Evolutionary conservation across 2,797 vertebrate genomes (phyloP).

Genomic region (Anniella stebbinsi): DNA sequence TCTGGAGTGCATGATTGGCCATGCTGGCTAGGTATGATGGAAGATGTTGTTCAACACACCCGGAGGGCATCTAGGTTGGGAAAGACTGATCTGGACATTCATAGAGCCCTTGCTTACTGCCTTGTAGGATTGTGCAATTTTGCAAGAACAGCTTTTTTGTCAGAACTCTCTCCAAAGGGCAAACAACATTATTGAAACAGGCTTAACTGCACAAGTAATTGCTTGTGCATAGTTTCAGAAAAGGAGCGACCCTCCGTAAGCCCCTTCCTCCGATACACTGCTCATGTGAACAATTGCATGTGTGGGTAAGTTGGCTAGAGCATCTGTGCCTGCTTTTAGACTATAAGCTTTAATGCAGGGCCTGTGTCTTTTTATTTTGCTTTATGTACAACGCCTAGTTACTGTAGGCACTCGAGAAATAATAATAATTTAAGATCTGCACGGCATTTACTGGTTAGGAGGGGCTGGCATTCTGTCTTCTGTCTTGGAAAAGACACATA

Average conservation of each 20-base stretch:
- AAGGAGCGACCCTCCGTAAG: neutral
- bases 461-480: neutral
- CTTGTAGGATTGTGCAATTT: neutral
- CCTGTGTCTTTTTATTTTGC: neutral
- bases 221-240: neutral
- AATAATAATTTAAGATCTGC: conserved; percentile 28
- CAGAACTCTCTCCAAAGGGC: neutral
- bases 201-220: neutral
- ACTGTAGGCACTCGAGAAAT: conserved; percentile 22
- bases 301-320: neutral
- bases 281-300: neutral
- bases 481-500: conserved; percentile 3
- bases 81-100: too few relatives aligned
- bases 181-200: neutral
- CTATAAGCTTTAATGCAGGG: neutral
- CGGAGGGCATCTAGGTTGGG: too few relatives aligned
- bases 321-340: conserved; percentile 14
- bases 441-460: conserved; percentile 20
- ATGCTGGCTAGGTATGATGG: too few relatives aligned
- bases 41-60: too few relatives aligned
- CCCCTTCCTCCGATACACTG: neutral
- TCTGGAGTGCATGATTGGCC: too few relatives aligned
- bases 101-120: neutral
- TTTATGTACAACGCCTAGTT: conserved; percentile 21
- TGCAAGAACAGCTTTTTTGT: neutral